These are phyloP conservation scores for Ferdinandea cuprea DNA, from an alignment of 2,888 invertebrate species.

Conservation along the genomic window DNA sequence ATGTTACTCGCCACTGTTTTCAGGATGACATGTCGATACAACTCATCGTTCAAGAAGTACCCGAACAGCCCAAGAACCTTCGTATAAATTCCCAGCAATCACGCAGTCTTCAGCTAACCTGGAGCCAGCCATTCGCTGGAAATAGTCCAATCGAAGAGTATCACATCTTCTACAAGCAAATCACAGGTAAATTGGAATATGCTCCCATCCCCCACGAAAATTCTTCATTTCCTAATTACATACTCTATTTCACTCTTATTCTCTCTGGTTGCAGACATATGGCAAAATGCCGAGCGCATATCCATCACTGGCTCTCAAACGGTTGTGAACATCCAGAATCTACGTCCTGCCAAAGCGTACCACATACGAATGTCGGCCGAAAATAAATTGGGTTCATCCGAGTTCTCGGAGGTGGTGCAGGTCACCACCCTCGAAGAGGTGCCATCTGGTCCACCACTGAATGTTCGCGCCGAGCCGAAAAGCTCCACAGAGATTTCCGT, in stretches of 20 bases:
- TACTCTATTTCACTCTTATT: too few species aligned
- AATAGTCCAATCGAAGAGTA: conserved; percentile 95
- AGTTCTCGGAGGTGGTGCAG: conserved; percentile 93
- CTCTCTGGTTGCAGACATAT: conserved; percentile 85
- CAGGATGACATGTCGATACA: conserved; percentile 94
- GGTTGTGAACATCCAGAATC: conserved; percentile 90
- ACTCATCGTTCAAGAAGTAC: conserved; percentile 94
- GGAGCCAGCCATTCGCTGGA: conserved; percentile 95
- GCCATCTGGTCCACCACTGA: conserved; percentile 91
- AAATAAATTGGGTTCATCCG: conserved; percentile 93
- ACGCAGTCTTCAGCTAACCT: conserved; percentile 92
- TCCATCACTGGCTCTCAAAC: conserved; percentile 93
- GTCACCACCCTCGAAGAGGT: conserved; percentile 94
- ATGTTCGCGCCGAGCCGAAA: conserved; percentile 92
- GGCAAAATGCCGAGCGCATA: conserved; percentile 92
- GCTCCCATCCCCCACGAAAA: not conserved
- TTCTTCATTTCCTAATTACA: conserved; percentile 63
- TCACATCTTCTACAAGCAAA: conserved; percentile 94
- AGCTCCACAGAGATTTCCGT: conserved; percentile 93
- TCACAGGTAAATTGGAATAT: conserved; percentile 84
- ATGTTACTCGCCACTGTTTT: not conserved
- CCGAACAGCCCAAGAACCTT: conserved; percentile 94
- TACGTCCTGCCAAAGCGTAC: conserved; percentile 94
- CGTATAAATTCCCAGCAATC: conserved; percentile 93
- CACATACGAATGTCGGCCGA: conserved; percentile 94